Conservation (phyloP, 2,797 vertebrate species). For the Picus viridis region DNA sequence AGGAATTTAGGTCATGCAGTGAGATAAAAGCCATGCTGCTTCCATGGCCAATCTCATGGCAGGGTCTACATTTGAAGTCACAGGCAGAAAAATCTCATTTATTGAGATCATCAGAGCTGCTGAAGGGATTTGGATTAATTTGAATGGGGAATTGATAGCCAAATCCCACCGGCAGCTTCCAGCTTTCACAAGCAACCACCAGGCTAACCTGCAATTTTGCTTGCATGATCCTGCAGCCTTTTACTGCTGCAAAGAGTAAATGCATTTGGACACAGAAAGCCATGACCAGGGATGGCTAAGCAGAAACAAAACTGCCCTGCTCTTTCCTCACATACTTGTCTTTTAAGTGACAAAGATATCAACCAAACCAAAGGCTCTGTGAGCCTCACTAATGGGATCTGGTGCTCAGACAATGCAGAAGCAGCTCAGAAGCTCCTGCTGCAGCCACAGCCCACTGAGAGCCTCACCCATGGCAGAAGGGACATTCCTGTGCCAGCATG, state of each 20-base stretch:
- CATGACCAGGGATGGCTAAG: rapidly evolving
- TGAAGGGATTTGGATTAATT: constrained; percentile 47
- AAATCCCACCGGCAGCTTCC: background rate
- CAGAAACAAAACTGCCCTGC: background rate
- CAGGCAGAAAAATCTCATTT: constrained; percentile 41
- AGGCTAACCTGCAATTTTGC: background rate
- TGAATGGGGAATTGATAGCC: constrained; percentile 29
- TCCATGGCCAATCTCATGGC: constrained; percentile 4
- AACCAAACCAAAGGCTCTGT: rapidly evolving
- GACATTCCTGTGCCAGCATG: background rate
- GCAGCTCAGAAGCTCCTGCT: background rate
- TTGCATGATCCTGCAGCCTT: background rate
- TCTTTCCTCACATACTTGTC: background rate
- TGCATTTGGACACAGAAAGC: background rate
- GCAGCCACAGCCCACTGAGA: background rate
- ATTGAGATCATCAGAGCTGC: background rate
- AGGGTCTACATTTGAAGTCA: constrained; percentile 36
- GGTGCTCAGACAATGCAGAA: background rate
- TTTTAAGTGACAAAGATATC: background rate
- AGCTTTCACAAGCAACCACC: background rate
- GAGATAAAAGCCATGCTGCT: background rate
- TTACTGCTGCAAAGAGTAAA: background rate
- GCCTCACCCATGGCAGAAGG: background rate
- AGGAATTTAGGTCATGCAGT: constrained; percentile 9
- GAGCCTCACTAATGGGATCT: background rate